Base-by-base conservation (phyloP, 2,888 invertebrate species). In the Thecophora atra region DNA sequence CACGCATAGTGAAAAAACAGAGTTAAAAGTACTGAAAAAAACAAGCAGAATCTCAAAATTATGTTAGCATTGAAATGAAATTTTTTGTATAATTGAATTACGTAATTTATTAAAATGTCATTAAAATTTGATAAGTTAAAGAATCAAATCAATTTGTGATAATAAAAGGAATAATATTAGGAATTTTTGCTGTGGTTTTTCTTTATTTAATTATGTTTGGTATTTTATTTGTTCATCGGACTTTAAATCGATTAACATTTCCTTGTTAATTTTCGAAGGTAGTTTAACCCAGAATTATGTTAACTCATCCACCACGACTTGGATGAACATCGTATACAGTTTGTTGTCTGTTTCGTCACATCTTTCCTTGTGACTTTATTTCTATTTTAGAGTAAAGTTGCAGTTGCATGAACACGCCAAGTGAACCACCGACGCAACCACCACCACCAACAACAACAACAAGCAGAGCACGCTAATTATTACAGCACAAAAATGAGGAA, bases 231-330 rank as follows among this genome's bases (percentile, higher is more conserved):
- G 11, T 51, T 62, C 52, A n/a, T n/a, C n/a, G n/a, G n/a, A n/a
- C n/a, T n/a, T n/a, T n/a, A n/a, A n/a, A n/a, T n/a, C 37, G 47
- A 52, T 70, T 70, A 70, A 52, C 63, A 70, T 28, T 24, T 11
- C 37, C 52, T 15, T 51, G 70, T 63, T 70, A 63, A 70, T 63
- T 70, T 63, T 52, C 63, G n/a, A 15, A 52, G 37, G 11, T 63
- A 63, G 63, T 63, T 51, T 63, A 62, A 63, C 62, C 51, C 63
- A 70, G 70, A 70, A 63, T 68, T 56, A 47, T 70, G 63, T 37
- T 69, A 68, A 68, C 56, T 68, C 44, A 56, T 68, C 58, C 68
- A 67, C 1, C 47, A n/a, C 47, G 47, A 11, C 13, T 47, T 11
- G 6, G 37, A 11, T 37, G 37, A 37, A 37, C 6, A 37, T 37